Percentiles rank a stretch among this genome's conserved stretches.
phyloP scores from a whole-genome alignment of 2,888 invertebrate species.

The Watsonalla binaria region DNA sequence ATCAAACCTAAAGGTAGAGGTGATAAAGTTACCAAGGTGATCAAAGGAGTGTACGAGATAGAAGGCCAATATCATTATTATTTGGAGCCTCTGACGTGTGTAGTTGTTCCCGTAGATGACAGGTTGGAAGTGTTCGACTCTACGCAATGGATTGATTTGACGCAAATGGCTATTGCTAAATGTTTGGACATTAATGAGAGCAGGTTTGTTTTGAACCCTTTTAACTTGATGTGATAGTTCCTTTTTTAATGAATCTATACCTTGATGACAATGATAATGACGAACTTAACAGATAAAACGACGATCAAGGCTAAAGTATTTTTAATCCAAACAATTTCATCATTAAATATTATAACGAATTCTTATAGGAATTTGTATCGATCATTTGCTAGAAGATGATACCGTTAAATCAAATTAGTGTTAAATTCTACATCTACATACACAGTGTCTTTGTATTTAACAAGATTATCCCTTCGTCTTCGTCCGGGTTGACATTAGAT shows the following conservation, averaged over 20 bases:
- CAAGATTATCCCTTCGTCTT: too few relatives aligned
- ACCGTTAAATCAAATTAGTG: too few relatives aligned
- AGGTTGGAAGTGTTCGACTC: constrained; percentile 82
- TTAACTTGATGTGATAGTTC: neutral
- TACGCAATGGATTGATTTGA: constrained; percentile 82
- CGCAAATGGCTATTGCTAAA: constrained; percentile 78
- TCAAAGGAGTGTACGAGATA: constrained; percentile 79
- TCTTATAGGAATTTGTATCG: too few relatives aligned
- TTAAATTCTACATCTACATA: too few relatives aligned
- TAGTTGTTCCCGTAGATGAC: constrained; percentile 83
- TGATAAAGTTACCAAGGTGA: constrained; percentile 48
- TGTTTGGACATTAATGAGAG: constrained; percentile 76
- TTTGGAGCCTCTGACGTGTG: constrained; percentile 83
- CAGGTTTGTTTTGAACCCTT: constrained; percentile 55
- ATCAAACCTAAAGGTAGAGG: constrained; percentile 52
- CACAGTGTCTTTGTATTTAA: too few relatives aligned
- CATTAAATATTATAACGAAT: too few relatives aligned
- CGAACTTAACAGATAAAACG: neutral
- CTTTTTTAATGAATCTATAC: too few relatives aligned
- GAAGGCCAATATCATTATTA: constrained; percentile 87
- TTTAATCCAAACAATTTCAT: too few relatives aligned
- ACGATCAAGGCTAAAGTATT: too few relatives aligned
- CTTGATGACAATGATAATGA: constrained; percentile 1
- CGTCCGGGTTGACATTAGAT: too few relatives aligned
- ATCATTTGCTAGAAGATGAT: too few relatives aligned